Evolutionary conservation across 2,888 invertebrate species (phyloP), one percentile per base, ranked within the genome.

Genomic region (Cheilosia variabilis): DNA sequence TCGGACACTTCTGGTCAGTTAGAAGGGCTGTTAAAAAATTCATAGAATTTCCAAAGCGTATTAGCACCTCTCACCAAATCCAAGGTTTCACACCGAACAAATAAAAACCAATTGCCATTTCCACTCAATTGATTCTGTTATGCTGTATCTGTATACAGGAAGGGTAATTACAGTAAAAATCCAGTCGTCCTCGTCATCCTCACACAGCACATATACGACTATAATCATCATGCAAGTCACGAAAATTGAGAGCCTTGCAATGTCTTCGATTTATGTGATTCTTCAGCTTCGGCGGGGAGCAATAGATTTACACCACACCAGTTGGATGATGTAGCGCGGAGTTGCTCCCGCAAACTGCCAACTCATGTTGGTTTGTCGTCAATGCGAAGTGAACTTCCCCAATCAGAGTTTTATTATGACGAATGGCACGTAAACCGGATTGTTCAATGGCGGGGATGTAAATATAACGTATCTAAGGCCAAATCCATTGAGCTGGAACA

Each of bases 361-460:
- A 77, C 68, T 77, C 77, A 77, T 24, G 60, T 77, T 68, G 52
- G 68, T 77, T 68, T 77, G 68, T 53, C 63, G 41, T 50, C 55
- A 57, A 62, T 45, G 62, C 50, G 69, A 69, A 17, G 53, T 34
- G 45, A 34, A 78, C 50, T 78, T 71, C 55, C 27, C 63, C 69
- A 78, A 78, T 77, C 68, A 69, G 60, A 55, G 60, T 69, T 69
- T 68, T 78, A 78, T 78, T 71, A 78, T 69, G 69, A 71, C 69
- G 62, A 69, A 78, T 78, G 62, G 45, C 77, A 78, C 69, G 69
- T 57, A 77, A 57, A 22, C 34, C 9, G 53, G 60, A 60, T 76
- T 58, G 58, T 65, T 66, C 37, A 22, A 76, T 62, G 57, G 50
- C 5, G 41, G 43, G 43, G 13, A 27, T 45, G 52, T 65, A 17